Percentiles rank a stretch among this genome's conserved stretches.
Conservation (phyloP, 1,140 invertebrate genomes). For the Eumeta japonica region DNA sequence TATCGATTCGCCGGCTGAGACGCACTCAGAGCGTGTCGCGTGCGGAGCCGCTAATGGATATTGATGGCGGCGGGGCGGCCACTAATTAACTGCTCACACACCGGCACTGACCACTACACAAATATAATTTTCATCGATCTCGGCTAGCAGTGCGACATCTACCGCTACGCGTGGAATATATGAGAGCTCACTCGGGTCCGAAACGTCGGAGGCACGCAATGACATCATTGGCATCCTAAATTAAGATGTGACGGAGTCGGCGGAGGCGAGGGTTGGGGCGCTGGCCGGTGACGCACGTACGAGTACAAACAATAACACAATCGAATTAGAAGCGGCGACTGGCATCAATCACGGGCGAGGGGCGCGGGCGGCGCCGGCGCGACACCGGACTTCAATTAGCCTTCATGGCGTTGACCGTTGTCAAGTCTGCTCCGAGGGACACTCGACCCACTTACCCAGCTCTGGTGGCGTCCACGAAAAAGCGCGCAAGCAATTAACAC, state of each 20-base stretch:
- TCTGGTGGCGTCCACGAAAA: too few relatives aligned
- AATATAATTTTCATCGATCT: constrained; percentile 23
- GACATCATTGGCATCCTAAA: constrained; percentile 22
- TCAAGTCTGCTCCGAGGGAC: constrained; percentile 42
- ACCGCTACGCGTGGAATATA: too few relatives aligned
- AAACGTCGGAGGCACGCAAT: constrained; percentile 19
- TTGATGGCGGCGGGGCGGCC: constrained; percentile 39
- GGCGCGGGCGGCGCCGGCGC: constrained; percentile 41
- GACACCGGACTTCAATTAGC: constrained; percentile 57
- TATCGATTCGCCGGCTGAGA: too few relatives aligned
- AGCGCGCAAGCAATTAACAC: too few relatives aligned
- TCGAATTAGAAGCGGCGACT: constrained; percentile 40
- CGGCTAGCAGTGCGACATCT: constrained; percentile 14
- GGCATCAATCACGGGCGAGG: constrained; percentile 53
- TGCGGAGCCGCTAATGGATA: constrained; percentile 53
- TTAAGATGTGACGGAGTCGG: constrained; percentile 14
- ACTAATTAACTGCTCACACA: constrained; percentile 38
- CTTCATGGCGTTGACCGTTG: constrained; percentile 48
- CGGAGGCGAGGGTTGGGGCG: too few relatives aligned
- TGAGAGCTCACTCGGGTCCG: constrained; percentile 20
- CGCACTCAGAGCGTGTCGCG: constrained; percentile 24
- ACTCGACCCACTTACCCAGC: constrained; percentile 51
- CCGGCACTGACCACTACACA: neutral
- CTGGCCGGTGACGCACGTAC: constrained; percentile 17
- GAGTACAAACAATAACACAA: constrained; percentile 40